Conservation (phyloP, 2,113 vertebrate genomes). For the Clupea harengus region DNA sequence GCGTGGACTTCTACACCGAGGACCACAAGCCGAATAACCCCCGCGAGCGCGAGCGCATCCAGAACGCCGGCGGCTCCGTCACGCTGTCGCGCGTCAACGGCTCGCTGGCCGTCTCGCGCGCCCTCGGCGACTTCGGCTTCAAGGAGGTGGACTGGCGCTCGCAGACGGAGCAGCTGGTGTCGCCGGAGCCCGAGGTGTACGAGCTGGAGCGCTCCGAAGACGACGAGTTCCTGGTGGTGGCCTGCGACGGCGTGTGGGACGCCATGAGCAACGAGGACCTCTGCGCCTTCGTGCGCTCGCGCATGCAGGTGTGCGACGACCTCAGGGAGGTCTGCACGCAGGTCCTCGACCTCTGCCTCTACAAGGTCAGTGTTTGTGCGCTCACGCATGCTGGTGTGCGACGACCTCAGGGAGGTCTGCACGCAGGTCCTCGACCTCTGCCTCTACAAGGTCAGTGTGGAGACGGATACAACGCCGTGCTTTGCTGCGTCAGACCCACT, state of each 20-base stretch:
- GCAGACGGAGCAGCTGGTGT: slow-evolving; percentile 79
- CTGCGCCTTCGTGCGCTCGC: slow-evolving; percentile 71
- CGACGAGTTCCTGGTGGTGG: slow-evolving; percentile 80
- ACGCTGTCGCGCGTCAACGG: slow-evolving; percentile 75
- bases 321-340: slow-evolving; percentile 76
- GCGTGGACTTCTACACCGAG: slow-evolving; percentile 77
- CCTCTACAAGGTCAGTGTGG: slow-evolving; percentile 74
- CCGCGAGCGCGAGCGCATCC: slow-evolving; percentile 77
- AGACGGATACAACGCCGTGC: background rate
- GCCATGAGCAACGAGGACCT: slow-evolving; percentile 73
- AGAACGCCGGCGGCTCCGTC: slow-evolving; percentile 77
- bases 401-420: slow-evolving; percentile 76
- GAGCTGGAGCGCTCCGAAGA: slow-evolving; percentile 63
- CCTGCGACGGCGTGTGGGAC: slow-evolving; percentile 82
- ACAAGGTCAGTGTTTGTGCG: slow-evolving; percentile 74
- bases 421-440: slow-evolving; percentile 76
- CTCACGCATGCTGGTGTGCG: too few relatives aligned
- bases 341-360: slow-evolving; percentile 79
- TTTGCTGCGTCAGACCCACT: background rate
- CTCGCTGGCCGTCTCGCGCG: slow-evolving; percentile 78
- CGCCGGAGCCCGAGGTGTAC: slow-evolving; percentile 78
- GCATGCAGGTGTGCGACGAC: slow-evolving; percentile 71
- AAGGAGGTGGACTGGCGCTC: slow-evolving; percentile 71
- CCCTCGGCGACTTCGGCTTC: slow-evolving; percentile 79
- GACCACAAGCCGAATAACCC: slow-evolving; percentile 79